A percentile compares a stretch with the other conserved stretches of the same genome.
Evolutionary conservation across 2,113 vertebrate genomes (phyloP).

Genomic region (Thinocorus orbignyianus): DNA sequence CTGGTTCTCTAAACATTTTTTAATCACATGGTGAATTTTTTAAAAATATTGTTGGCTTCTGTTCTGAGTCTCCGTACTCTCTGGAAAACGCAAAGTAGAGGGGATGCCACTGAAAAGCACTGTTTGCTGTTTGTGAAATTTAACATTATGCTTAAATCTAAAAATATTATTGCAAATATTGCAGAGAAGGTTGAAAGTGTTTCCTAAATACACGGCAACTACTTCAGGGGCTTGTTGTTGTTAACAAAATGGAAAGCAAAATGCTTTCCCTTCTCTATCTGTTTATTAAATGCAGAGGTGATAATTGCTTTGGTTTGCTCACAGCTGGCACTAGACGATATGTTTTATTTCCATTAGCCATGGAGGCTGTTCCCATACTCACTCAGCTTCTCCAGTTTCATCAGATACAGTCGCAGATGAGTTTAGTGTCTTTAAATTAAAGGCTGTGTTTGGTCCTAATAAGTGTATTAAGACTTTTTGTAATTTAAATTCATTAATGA

Average conservation of each 20-base stretch:
- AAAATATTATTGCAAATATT: not conserved
- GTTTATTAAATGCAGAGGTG: not conserved
- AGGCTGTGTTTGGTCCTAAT: not conserved
- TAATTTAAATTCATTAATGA: not conserved
- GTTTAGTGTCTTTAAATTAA: not conserved
- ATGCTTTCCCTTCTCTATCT: not conserved
- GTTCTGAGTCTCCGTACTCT: not conserved
- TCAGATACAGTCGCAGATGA: not conserved
- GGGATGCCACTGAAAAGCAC: not conserved
- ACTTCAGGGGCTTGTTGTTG: not conserved
- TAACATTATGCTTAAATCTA: not conserved
- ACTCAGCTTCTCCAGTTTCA: not conserved
- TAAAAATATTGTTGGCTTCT: not conserved
- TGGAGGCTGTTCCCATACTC: not conserved
- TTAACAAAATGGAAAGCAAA: not conserved
- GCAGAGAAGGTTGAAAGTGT: not conserved
- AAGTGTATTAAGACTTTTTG: not conserved
- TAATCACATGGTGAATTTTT: not conserved
- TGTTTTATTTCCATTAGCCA: not conserved
- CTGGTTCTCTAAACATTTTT: not conserved
- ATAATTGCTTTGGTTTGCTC: constrained; percentile 27
- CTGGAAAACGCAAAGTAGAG: not conserved
- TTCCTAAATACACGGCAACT: not conserved
- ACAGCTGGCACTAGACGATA: not conserved
- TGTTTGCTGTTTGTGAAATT: not conserved